Evolutionary conservation across 2,888 invertebrate species (phyloP).

Genomic region (Synanthedon vespiformis): DNA sequence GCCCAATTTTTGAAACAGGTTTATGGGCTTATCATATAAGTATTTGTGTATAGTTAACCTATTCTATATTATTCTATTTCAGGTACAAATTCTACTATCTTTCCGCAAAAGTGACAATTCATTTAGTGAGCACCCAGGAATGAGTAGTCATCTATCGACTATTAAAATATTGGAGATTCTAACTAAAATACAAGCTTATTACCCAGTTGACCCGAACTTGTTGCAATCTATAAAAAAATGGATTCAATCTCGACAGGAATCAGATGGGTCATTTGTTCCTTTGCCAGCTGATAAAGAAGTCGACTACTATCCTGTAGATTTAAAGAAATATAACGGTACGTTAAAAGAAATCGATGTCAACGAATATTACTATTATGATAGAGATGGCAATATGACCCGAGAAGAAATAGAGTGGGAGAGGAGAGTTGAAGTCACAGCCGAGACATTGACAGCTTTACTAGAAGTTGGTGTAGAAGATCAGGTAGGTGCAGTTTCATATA

Average conservation of each 20-base stretch:
- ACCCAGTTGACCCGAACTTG: slow-evolving; percentile 72
- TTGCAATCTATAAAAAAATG: slow-evolving; percentile 72
- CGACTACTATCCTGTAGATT: slow-evolving; percentile 55
- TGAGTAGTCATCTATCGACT: slow-evolving; percentile 72
- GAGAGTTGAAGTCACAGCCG: slow-evolving; percentile 73
- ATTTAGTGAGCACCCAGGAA: slow-evolving; percentile 75
- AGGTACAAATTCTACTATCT: slow-evolving; percentile 73
- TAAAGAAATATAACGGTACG: slow-evolving; percentile 41
- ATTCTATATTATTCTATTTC: slow-evolving; percentile 13
- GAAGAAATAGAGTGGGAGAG: slow-evolving; percentile 65
- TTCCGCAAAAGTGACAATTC: slow-evolving; percentile 76
- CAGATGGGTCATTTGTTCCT: slow-evolving; percentile 73
- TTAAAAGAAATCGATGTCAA: slow-evolving; percentile 48
- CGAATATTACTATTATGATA: slow-evolving; percentile 63
- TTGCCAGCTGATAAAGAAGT: slow-evolving; percentile 71
- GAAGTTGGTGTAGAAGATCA: slow-evolving; percentile 73
- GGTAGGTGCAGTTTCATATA: slow-evolving; percentile 25
- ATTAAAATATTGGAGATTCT: slow-evolving; percentile 72
- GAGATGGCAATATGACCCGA: slow-evolving; percentile 61
- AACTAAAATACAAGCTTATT: slow-evolving; percentile 71
- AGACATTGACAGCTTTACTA: slow-evolving; percentile 71
- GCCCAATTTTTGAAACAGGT: no score
- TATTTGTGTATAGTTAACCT: not conserved
- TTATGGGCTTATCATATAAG: no score
- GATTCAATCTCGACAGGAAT: slow-evolving; percentile 71